Evolutionary conservation across 2,888 invertebrate genomes (phyloP), one percentile per base, ranked within the genome.

Genomic region (Dasypogon diadema): DNA sequence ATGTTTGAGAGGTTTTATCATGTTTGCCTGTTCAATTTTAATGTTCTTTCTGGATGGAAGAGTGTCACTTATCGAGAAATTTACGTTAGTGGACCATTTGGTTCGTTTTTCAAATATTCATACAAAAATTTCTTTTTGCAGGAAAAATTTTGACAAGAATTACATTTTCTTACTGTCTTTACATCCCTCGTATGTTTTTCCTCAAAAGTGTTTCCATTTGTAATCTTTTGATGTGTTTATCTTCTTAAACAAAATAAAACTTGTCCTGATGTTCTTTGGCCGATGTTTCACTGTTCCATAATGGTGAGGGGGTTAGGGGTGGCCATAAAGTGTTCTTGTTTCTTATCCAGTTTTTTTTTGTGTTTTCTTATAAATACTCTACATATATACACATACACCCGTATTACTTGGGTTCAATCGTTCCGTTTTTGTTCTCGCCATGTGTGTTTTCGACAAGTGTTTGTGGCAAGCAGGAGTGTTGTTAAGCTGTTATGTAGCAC

Each of bases 101-200:
- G 74, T 77, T 65, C 48, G 73, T 68, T 75, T 78, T 77, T 70
- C 74, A 76, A 74, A 68, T 42, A 24, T 26, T 70, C 48, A 22
- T 56, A 60, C 51, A 18, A 30, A 54, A 72, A 21, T 26, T 55
- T 37, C 21, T 46, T 55, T 37, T n/a, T 46, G 54, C 54, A 34
- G 21, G 21, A 12, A 72, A 26, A 54, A 8, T 24, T 70, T 72
- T 72, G 26, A 51, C 21, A 37, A 18, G 22, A 51, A 70, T 21
- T 30, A 54, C 34, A 21, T 70, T 70, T 70, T 34, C 14, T 14
- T 37, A 26, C 46, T 48, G 34, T 75, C 60, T 77, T 77, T 77
- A 77, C 77, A 77, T 77, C 77, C 77, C 77, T 77, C 74, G 72
- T 76, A 72, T 63, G 30, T 76, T 46, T 24, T 21, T 42, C 37